Percentiles rank a stretch among this genome's conserved stretches.
phyloP scores from a whole-genome alignment of 2,113 vertebrate genomes.

The Dermatemys mawii region DNA sequence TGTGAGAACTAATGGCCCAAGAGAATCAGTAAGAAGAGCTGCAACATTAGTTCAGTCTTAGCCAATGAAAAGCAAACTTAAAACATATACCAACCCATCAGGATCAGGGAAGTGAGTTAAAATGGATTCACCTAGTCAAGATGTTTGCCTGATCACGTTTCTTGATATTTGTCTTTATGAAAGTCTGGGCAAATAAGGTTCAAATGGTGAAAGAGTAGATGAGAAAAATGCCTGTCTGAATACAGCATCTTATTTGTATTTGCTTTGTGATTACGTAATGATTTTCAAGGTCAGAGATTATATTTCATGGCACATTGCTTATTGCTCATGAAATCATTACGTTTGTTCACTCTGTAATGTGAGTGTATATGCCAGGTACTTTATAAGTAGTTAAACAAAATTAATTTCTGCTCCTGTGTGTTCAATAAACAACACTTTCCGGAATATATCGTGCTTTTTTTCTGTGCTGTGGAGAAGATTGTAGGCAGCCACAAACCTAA shows the following conservation, averaged over 20 bases:
- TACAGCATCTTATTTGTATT: not conserved
- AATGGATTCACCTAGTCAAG: not conserved
- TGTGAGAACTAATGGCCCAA: not conserved
- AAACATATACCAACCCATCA: not conserved
- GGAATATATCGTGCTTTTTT: not conserved
- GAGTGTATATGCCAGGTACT: not conserved
- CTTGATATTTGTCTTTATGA: not conserved
- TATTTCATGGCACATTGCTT: not conserved
- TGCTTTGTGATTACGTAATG: not conserved
- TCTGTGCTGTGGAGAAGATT: not conserved
- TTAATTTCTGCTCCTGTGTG: not conserved
- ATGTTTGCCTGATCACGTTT: not conserved
- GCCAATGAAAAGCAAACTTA: not conserved
- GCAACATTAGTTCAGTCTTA: not conserved
- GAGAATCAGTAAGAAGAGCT: not conserved
- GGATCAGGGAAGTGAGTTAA: not conserved
- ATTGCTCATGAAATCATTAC: not conserved
- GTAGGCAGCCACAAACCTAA: not conserved
- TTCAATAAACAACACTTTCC: not conserved
- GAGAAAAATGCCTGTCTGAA: not conserved
- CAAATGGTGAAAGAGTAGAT: not conserved
- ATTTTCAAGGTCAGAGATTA: not conserved
- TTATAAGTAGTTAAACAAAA: not conserved
- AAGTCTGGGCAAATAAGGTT: not conserved
- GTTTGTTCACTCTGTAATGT: not conserved